These are phyloP conservation scores for Drosophila macrothrix DNA, from an alignment of 2,888 invertebrate species.

Conservation along the genomic window DNA sequence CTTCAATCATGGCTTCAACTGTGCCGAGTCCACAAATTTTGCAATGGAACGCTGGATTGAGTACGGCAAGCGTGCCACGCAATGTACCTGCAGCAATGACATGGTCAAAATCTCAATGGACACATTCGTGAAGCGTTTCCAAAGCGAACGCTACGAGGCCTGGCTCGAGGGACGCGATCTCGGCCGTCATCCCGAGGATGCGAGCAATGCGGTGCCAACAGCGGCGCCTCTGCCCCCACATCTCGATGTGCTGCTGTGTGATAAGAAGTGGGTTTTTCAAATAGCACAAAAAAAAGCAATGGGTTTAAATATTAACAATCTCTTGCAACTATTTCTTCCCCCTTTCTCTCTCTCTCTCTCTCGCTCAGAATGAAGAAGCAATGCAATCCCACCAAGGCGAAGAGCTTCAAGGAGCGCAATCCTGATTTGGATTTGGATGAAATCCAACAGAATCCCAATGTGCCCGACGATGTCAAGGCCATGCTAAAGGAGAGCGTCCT, in stretches of 20 bases:
- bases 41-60: conserved; percentile 99
- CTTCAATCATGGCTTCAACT: conserved; percentile 99
- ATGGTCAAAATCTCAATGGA: conserved; percentile 99
- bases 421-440: conserved; percentile 85
- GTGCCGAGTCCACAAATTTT: conserved; percentile 99
- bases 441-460: conserved; percentile 85
- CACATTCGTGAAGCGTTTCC: conserved; percentile 97
- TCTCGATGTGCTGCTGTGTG: conserved; percentile 90
- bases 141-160: conserved; percentile 93
- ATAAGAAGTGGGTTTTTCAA: conserved; percentile 88
- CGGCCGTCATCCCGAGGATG: conserved; percentile 97
- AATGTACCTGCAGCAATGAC: conserved; percentile 95
- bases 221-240: conserved; percentile 93
- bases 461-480: conserved; percentile 85
- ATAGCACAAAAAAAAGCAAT: no score
- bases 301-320: neutral
- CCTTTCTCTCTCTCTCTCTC: neutral
- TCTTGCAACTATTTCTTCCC: neutral
- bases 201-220: conserved; percentile 86
- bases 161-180: conserved; percentile 96
- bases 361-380: conserved; percentile 84
- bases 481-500: conserved; percentile 84
- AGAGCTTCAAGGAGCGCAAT: conserved; percentile 85
- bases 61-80: conserved; percentile 96
- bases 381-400: conserved; percentile 84